A percentile compares a stretch with the other conserved stretches of the same genome.
Conservation (phyloP, 1,140 invertebrate species). For the Aradophagus sp. region DNA sequence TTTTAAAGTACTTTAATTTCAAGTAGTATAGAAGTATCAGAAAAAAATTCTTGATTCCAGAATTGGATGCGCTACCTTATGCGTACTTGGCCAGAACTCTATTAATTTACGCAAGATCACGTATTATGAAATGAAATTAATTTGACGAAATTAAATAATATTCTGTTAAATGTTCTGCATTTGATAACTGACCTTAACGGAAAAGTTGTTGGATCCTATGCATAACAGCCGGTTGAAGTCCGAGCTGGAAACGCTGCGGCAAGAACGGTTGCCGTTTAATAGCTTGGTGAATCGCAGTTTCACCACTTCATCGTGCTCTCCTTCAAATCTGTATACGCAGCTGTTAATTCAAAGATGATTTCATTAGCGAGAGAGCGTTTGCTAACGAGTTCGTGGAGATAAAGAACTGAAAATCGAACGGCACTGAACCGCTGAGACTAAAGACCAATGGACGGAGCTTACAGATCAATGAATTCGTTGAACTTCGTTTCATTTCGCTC, state of each 20-base stretch:
- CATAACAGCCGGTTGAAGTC: conserved; percentile 84
- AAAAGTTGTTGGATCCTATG: conserved; percentile 71
- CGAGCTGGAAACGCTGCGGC: conserved; percentile 78
- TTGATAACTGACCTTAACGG: conserved; percentile 71
- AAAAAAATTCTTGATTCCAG: too few species aligned
- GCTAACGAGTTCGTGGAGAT: conserved; percentile 10
- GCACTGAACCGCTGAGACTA: conserved; percentile 1
- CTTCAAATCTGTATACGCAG: conserved; percentile 90
- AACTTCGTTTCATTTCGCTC: too few species aligned
- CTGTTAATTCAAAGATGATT: conserved; percentile 70
- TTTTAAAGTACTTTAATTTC: too few species aligned
- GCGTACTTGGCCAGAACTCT: too few species aligned
- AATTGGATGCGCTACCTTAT: too few species aligned
- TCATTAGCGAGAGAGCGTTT: conserved; percentile 30
- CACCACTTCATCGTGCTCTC: conserved; percentile 84
- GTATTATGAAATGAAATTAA: too few species aligned
- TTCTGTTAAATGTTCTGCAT: too few species aligned
- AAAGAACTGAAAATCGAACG: conserved; percentile 26
- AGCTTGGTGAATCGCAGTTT: conserved; percentile 81
- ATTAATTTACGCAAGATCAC: too few species aligned
- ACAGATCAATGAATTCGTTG: too few species aligned
- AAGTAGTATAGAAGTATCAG: too few species aligned
- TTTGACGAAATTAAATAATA: too few species aligned
- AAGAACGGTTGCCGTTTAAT: conserved; percentile 79
- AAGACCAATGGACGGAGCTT: conserved; percentile 5